Base-by-base conservation (phyloP, 2,113 vertebrate species). In the Chionis minor region DNA sequence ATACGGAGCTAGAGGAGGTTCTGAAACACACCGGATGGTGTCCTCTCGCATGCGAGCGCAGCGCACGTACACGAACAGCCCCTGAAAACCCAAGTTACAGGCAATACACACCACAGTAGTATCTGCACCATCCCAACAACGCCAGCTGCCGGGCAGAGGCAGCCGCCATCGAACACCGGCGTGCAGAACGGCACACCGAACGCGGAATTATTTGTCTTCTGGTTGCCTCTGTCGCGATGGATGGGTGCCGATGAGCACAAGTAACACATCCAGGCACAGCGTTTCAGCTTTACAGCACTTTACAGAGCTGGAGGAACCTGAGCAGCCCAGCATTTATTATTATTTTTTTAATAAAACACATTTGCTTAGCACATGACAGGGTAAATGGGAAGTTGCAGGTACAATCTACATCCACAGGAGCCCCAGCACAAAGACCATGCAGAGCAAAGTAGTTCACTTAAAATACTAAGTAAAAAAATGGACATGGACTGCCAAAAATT, bases 11-110 rank as follows among this genome's bases (percentile, higher is more conserved):
- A 9, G 12, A 6, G 20, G 12, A 26, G 14, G 12, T 55, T 20
- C 58, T 51, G 44, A 45, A 65, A 20, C 14, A 6, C 0, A 11
- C 1, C 0, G 21, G 17, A 18, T 24, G 7, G 3, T 2, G 0
- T 19, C 28, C 20, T 35, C 38, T 8, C 3, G 0, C 7, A 11
- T 1, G 5, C 23, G 16, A 47, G 12, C 23, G 33, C 14, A 24
- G 33, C 18, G 54, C 49, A 19, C 0, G 1, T 1, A 40, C 8
- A 20, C 33, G 11, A 40, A 10, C 15, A 12, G 42, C 14, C 38
- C 40, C 24, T 5, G 8, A 33, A n/a, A 44, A 16, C 13, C 13
- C 26, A 2, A 18, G 19, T 10, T 33, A 33, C 21, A 28, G 21
- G 72, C 33, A 38, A 17, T 0, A 33, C 27, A 11, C 12, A 4